Conservation (phyloP, 2,888 invertebrate species). For the Acronicta aceris region DNA sequence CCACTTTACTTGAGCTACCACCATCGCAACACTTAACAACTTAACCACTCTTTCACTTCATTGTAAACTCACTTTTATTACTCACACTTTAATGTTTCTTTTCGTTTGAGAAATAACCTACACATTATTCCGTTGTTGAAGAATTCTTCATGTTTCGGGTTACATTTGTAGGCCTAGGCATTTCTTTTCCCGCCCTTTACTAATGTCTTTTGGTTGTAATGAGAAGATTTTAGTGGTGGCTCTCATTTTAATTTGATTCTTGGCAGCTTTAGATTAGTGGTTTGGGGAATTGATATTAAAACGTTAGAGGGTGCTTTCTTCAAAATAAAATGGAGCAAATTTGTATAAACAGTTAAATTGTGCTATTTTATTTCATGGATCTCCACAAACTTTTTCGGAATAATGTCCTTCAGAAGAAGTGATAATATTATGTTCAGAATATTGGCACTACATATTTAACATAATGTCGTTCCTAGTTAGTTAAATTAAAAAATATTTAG, state of each 20-base stretch:
- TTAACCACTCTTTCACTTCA: slow-evolving; percentile 65
- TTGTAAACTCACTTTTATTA: slow-evolving; percentile 66
- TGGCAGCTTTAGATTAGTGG: slow-evolving; percentile 69
- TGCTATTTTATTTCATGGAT: slow-evolving; percentile 16
- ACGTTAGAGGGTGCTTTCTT: slow-evolving; percentile 45
- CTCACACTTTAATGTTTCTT: slow-evolving; percentile 64
- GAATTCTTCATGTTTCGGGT: slow-evolving; percentile 69
- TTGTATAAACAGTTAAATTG: slow-evolving; percentile 28
- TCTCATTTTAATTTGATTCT: slow-evolving; percentile 79
- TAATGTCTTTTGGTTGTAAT: slow-evolving; percentile 85
- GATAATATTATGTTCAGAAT: too few species aligned
- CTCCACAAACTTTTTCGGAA: background rate
- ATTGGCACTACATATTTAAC: too few species aligned
- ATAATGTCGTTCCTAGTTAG: too few species aligned
- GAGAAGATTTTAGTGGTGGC: slow-evolving; percentile 81
- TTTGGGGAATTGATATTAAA: slow-evolving; percentile 59
- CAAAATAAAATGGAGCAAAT: slow-evolving; percentile 36
- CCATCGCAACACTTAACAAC: slow-evolving; percentile 68
- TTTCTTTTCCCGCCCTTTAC: slow-evolving; percentile 82
- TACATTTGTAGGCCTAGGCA: slow-evolving; percentile 83
- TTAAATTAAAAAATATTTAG: slow-evolving; percentile 1
- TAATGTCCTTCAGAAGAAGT: background rate
- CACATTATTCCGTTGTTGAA: slow-evolving; percentile 51
- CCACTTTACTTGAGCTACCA: slow-evolving; percentile 86
- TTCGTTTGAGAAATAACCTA: slow-evolving; percentile 54